Percentiles rank a stretch among this genome's conserved stretches.
Conservation (phyloP, 2,797 vertebrate species). For the Pampus argenteus region DNA sequence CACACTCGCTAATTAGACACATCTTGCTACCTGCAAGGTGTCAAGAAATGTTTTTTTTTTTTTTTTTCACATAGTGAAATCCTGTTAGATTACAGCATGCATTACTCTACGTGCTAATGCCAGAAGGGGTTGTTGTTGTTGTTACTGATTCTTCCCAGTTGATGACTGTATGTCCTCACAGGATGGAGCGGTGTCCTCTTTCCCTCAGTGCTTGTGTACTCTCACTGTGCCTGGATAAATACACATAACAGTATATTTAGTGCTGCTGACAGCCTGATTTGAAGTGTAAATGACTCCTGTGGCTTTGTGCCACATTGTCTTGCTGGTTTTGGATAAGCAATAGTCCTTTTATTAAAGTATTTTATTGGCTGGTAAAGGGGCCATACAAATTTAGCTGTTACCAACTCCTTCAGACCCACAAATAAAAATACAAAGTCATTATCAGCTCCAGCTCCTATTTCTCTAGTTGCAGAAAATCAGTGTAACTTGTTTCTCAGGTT, state of each 20-base stretch:
- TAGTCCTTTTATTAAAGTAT: constrained; percentile 20
- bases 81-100: constrained; percentile 86
- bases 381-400: constrained; percentile 35
- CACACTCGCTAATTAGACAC: constrained; percentile 83
- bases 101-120: constrained; percentile 85
- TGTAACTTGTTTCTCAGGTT: constrained; percentile 12
- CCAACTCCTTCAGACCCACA: constrained; percentile 24
- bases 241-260: constrained; percentile 71
- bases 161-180: constrained; percentile 73
- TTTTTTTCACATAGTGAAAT: constrained; percentile 85
- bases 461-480: constrained; percentile 8
- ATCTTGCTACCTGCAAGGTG: constrained; percentile 81
- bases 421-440: constrained; percentile 1
- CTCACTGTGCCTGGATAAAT: constrained; percentile 81
- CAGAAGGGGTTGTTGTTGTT: constrained; percentile 60
- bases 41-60: constrained; percentile 71
- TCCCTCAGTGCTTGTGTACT: constrained; percentile 80
- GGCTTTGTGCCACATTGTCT: constrained; percentile 20
- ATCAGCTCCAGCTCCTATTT: constrained; percentile 12
- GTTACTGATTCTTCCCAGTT: constrained; percentile 70
- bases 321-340: constrained; percentile 37
- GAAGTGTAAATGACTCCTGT: constrained; percentile 7
- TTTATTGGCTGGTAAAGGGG: constrained; percentile 33
- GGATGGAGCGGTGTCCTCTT: constrained; percentile 72
- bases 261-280: constrained; percentile 7